Evolutionary conservation across 2,113 vertebrate species (phyloP), one percentile per base, ranked within the genome.

Genomic region (Leptocoma aspasia): DNA sequence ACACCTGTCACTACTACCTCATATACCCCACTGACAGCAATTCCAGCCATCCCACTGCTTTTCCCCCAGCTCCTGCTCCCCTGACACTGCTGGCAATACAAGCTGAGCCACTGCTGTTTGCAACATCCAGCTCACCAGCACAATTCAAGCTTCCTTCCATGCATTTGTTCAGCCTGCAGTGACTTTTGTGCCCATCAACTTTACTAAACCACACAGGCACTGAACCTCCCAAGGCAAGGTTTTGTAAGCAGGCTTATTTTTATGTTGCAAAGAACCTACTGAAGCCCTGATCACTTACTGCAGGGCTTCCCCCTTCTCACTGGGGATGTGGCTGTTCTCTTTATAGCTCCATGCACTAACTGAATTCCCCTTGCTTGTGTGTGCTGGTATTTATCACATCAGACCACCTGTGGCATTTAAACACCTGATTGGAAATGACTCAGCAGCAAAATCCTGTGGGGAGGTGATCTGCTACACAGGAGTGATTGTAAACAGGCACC

Each of bases 251-350:
- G 54, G 26, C 63, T 82, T 80, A 52, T 75, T 86, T 92, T 86
- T 53, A 26, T n/a, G 12, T n/a, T 80, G 45, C 70, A 89, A 54
- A 87, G 42, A 85, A 39, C 54, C 27, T 80, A 2, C 3, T 66
- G 69, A 94, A 79, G 37, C 39, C n/a, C 92, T 2, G 4, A 27
- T 60, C 54, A 26, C 42, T 90, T 89, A 42, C 70, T 59, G 59
- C 71, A 91, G 92, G 75, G 35, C 90, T 95, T 94, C 60, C 82
- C 81, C 79, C 71, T 81, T 68, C 81, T 95, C 44, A 45, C 22
- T 24, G 5, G 37, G 17, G 52, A 92, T 33, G 9, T 66, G 23
- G 31, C 52, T 77, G 42, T 66, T 89, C 68, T 92, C 91, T 91
- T 91, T 76, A 80, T 54, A 94, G 63, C 66, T 86, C 68, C 10